Percentiles rank a stretch among this genome's conserved stretches.
These are phyloP conservation scores for Rhingia campestris DNA, from an alignment of 2,888 invertebrate species.

Conservation along the genomic window DNA sequence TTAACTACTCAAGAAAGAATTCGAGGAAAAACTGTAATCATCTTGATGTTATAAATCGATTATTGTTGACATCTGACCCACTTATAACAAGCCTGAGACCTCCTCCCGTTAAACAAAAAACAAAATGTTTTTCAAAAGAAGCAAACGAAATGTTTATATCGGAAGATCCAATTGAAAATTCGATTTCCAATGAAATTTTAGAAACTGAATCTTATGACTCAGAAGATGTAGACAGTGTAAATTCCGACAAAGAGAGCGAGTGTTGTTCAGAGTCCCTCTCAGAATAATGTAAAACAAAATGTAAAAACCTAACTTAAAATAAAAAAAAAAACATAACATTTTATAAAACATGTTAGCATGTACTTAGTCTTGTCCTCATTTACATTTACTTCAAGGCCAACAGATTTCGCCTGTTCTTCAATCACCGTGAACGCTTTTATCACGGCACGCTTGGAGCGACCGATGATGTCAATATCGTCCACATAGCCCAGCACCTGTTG, in stretches of 20 bases:
- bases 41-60: constrained; percentile 61
- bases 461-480: no score
- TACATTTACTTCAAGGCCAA: no score
- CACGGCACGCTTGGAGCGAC: no score
- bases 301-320: no score
- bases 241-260: constrained; percentile 2
- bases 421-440: no score
- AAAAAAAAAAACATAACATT: no score
- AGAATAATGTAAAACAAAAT: constrained; percentile 6
- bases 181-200: neutral
- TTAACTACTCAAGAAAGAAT: constrained; percentile 75
- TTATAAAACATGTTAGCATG: no score
- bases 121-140: constrained; percentile 9
- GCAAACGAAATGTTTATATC: constrained; percentile 9
- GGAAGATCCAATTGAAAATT: constrained; percentile 3
- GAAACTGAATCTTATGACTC: constrained; percentile 1
- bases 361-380: no score
- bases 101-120: constrained; percentile 14
- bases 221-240: neutral
- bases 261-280: neutral
- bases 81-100: constrained; percentile 24
- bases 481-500: no score
- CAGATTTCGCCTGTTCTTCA: no score
- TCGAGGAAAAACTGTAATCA: constrained; percentile 69
- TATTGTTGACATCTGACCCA: constrained; percentile 67